phyloP scores from a whole-genome alignment of 2,113 vertebrate species.

The Aptenodytes forsteri region DNA sequence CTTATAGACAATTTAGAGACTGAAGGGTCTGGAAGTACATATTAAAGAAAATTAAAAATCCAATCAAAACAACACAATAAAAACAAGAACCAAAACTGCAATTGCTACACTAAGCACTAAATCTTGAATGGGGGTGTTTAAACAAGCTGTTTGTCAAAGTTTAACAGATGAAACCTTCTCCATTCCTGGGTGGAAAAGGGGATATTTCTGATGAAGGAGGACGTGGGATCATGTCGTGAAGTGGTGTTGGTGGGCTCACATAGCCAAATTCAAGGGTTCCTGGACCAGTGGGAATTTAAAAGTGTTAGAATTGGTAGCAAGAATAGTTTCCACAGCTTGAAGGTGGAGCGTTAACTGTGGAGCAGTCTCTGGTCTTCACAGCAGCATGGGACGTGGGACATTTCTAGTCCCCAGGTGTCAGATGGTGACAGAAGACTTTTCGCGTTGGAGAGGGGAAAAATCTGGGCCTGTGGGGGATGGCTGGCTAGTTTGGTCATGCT shows the following conservation, averaged over 20 bases:
- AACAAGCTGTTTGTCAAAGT: background rate
- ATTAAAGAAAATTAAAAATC: conserved; percentile 37
- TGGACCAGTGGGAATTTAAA: background rate
- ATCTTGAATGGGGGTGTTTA: background rate
- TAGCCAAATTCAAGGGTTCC: background rate
- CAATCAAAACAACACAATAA: background rate
- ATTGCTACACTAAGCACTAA: background rate
- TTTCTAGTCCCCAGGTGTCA: background rate
- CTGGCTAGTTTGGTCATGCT: background rate
- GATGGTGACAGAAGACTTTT: background rate
- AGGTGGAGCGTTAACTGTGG: background rate
- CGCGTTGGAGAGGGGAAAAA: background rate
- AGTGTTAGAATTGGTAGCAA: background rate
- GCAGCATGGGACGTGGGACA: background rate
- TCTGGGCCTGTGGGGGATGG: background rate
- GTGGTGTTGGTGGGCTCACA: background rate
- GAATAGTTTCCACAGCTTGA: background rate
- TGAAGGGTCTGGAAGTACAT: background rate
- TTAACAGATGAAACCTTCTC: background rate
- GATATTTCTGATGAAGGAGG: background rate
- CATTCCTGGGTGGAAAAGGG: background rate
- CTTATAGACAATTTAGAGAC: background rate
- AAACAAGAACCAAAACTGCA: background rate
- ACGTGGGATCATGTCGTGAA: fast-evolving
- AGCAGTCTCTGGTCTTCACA: background rate